Conservation (phyloP, 2,888 invertebrate genomes). For the Parnassius smintheus region DNA sequence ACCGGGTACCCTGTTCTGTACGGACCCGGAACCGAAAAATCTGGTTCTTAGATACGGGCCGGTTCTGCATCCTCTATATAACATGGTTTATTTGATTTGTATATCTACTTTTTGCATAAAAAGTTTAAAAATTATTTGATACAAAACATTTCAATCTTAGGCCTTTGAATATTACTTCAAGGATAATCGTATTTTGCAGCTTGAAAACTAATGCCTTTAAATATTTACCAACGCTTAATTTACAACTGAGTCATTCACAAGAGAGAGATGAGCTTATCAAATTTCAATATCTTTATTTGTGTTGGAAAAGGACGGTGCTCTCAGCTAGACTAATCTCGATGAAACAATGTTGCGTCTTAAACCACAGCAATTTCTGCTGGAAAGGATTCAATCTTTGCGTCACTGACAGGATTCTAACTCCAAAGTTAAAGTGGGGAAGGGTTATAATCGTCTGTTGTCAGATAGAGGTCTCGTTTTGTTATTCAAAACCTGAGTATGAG, state of each 20-base stretch:
- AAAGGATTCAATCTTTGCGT: constrained; percentile 44
- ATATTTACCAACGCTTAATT: constrained; percentile 24
- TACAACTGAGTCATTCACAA: constrained; percentile 40
- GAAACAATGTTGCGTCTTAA: constrained; percentile 74
- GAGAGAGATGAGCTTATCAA: constrained; percentile 67
- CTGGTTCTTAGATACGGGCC: too few species aligned
- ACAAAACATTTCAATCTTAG: constrained; percentile 18
- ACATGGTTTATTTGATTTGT: too few species aligned
- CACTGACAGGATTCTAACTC: constrained; percentile 19
- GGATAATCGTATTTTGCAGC: constrained; percentile 23
- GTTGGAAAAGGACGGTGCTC: constrained; percentile 69
- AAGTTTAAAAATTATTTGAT: constrained; percentile 2
- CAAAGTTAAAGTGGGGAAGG: not conserved
- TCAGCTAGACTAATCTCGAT: constrained; percentile 67
- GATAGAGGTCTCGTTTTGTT: constrained; percentile 15
- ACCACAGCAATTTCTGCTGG: constrained; percentile 49
- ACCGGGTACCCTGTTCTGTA: too few species aligned
- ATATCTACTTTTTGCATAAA: not conserved
- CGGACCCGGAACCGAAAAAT: too few species aligned
- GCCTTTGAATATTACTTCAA: constrained; percentile 17
- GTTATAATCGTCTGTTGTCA: constrained; percentile 12
- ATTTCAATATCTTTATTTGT: constrained; percentile 77
- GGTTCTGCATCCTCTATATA: too few species aligned
- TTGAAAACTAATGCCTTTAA: constrained; percentile 24
- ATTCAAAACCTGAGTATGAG: constrained; percentile 40